Conservation (phyloP, 2,888 invertebrate genomes). For the Cerceris ruficornis region DNA sequence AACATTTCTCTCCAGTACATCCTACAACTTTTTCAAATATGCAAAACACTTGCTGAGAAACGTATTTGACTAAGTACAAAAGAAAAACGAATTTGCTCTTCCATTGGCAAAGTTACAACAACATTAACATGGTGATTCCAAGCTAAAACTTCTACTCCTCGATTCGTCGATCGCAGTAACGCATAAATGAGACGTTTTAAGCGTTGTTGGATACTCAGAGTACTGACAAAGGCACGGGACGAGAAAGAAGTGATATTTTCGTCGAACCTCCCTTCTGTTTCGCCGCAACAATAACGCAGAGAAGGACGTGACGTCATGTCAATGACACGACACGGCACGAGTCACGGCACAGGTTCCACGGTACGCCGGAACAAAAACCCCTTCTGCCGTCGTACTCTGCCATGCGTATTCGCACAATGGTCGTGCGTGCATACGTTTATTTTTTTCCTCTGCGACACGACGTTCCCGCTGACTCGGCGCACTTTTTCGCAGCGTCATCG, state of each 20-base stretch:
- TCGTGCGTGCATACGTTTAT: constrained; percentile 64
- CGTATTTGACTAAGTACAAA: too few relatives aligned
- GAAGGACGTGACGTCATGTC: constrained; percentile 32
- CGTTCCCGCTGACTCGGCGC: constrained; percentile 64
- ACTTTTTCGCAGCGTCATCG: constrained; percentile 44
- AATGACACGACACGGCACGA: constrained; percentile 33
- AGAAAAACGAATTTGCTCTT: too few relatives aligned
- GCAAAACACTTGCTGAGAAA: too few relatives aligned
- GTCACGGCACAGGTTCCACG: constrained; percentile 25
- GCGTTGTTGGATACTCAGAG: neutral
- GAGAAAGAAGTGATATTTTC: neutral
- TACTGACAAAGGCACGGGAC: neutral
- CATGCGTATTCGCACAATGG: constrained; percentile 49
- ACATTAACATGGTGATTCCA: too few relatives aligned
- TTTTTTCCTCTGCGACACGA: constrained; percentile 63
- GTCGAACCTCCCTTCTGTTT: constrained; percentile 2
- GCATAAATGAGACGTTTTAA: neutral
- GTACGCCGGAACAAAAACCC: constrained; percentile 75
- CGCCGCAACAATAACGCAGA: constrained; percentile 5
- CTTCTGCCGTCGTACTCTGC: constrained; percentile 49
- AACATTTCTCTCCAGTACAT: too few relatives aligned
- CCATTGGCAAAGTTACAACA: too few relatives aligned
- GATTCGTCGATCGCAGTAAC: neutral
- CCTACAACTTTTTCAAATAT: too few relatives aligned
- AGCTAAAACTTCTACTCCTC: too few relatives aligned